Evolutionary conservation across 2,888 invertebrate species (phyloP).

Genomic region (Sthenelais limicola): DNA sequence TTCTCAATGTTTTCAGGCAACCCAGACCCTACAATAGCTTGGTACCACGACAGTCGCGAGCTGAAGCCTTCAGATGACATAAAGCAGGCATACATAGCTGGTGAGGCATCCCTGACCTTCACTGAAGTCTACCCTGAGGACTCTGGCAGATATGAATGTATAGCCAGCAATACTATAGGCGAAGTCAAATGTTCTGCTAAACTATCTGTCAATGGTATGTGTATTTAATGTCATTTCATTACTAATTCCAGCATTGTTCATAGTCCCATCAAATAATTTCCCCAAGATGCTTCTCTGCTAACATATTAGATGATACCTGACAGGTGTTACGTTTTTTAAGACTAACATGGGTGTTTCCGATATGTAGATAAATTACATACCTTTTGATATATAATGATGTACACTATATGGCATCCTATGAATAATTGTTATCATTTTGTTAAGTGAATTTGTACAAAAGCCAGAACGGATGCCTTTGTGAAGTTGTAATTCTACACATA

Average conservation of each 20-base stretch:
- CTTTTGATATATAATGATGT: no score
- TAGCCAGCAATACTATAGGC: conserved; percentile 93
- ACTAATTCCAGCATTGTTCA: not conserved
- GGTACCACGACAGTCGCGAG: conserved; percentile 62
- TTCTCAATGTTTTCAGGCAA: conserved; percentile 49
- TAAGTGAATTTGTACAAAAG: no score
- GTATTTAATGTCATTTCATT: not conserved
- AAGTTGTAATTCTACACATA: no score
- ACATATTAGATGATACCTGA: no score
- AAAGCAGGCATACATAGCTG: conserved; percentile 59
- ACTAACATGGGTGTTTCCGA: no score
- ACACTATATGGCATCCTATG: no score
- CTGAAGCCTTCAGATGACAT: conserved; percentile 58
- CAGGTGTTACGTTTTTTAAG: no score
- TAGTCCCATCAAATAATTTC: no score
- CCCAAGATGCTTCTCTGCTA: no score
- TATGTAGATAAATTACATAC: no score
- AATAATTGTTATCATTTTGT: no score
- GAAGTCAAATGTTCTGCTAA: conserved; percentile 76
- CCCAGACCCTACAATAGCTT: conserved; percentile 56
- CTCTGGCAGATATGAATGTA: conserved; percentile 94
- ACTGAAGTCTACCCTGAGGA: conserved; percentile 93
- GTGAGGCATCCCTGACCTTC: conserved; percentile 89
- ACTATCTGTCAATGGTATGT: conserved; percentile 63
- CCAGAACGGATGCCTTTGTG: no score